Evolutionary conservation across 2,797 vertebrate species (phyloP).

Genomic region (Mormyrus hasselquistii): DNA sequence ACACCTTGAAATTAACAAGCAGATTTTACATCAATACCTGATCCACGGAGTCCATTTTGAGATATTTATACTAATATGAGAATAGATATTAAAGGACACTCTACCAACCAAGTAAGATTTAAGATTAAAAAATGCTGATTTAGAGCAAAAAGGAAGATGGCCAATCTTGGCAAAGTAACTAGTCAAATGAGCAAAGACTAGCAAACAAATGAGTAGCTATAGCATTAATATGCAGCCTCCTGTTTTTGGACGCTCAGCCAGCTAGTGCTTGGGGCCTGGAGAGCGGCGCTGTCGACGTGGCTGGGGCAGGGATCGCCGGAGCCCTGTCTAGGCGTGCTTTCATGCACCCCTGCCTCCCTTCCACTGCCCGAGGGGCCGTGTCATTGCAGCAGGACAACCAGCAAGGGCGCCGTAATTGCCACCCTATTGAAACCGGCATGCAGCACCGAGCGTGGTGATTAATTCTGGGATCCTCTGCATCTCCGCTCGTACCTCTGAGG

Average conservation of each 20-base stretch:
- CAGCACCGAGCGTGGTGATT: slow-evolving; percentile 58
- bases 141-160: background rate
- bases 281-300: background rate
- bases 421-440: slow-evolving; percentile 55
- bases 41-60: background rate
- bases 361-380: slow-evolving; percentile 51
- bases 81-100: background rate
- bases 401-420: slow-evolving; percentile 64
- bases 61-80: background rate
- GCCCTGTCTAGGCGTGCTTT: slow-evolving; percentile 48
- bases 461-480: slow-evolving; percentile 59
- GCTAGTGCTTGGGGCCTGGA: slow-evolving; percentile 22
- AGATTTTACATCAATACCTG: background rate
- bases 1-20: background rate
- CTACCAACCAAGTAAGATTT: background rate
- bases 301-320: slow-evolving; percentile 35
- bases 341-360: slow-evolving; percentile 47
- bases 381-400: slow-evolving; percentile 54
- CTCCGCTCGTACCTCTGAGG: slow-evolving; percentile 62
- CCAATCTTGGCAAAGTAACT: background rate
- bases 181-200: background rate
- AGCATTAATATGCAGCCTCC: background rate
- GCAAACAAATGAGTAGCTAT: background rate
- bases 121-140: background rate
- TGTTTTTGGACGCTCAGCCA: slow-evolving; percentile 22